Evolutionary conservation across 1,140 invertebrate species (phyloP), one percentile per base, ranked within the genome.

Genomic region (Caenorhabditis brenneri): DNA sequence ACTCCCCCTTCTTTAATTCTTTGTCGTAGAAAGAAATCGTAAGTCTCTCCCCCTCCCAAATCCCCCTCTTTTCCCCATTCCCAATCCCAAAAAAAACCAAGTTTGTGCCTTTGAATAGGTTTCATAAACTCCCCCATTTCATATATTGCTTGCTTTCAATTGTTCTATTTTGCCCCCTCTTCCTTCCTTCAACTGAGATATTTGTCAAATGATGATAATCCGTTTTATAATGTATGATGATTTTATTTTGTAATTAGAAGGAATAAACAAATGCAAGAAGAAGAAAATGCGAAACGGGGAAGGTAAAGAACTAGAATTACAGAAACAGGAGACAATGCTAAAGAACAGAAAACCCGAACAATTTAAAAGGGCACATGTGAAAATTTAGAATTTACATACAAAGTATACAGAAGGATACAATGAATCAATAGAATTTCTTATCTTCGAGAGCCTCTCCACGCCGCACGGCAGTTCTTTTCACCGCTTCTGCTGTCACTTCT

Each of bases 401-500:
- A 27, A 6, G 22, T 27, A 27, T n/a, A n/a, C n/a, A n/a, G n/a
- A n/a, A n/a, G n/a, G n/a, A n/a, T n/a, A n/a, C n/a, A n/a, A n/a
- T n/a, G n/a, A n/a, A 24, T 74, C 33, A 74, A 9, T 39, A 29
- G 36, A 46, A n/a, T 24, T 74, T 74, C 65, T 74, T 74, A 6
- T 15, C 36, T 1, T 22, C n/a, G 2, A 22, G 1, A 0, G 36
- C 9, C 22, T 74, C 65, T 16, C 65, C 65, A 74, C 65, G 65
- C 10, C 65, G 65, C 0, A 15, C 36, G n/a, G 65, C 65, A 74
- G 27, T 74, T 6, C 81, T 24, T 78, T 48, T 49, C 81, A n/a
- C 24, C 16, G 85, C 88, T 85, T 88, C 88, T 19, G 39, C 55
- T 27, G 85, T 89, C n/a, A 88, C 87, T 55, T 79, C 51, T 39